phyloP scores from a whole-genome alignment of 2,113 vertebrate genomes.

The Centropristis striata region DNA sequence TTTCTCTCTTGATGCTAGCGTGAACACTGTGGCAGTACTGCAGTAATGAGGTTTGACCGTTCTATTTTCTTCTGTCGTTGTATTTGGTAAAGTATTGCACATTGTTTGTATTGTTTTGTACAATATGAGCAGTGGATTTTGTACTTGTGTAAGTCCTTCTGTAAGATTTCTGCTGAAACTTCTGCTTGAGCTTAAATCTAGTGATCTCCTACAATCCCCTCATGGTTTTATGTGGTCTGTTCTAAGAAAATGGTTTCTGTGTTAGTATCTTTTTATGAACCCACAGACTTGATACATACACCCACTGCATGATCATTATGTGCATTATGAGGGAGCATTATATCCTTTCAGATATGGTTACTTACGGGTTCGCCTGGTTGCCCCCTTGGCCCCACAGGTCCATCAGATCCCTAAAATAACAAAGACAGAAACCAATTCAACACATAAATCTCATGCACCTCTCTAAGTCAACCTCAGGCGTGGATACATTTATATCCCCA shows the following conservation, averaged over 20 bases:
- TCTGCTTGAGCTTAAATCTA: slow-evolving; percentile 4
- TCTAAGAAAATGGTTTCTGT: background rate
- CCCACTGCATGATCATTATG: background rate
- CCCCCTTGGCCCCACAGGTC: slow-evolving; percentile 89
- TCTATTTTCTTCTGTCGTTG: slow-evolving; percentile 5
- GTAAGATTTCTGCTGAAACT: slow-evolving; percentile 18
- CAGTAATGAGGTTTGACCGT: slow-evolving; percentile 19
- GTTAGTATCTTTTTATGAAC: background rate
- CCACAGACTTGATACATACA: slow-evolving; percentile 2
- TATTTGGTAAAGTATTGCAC: slow-evolving; percentile 3
- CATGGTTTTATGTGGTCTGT: background rate
- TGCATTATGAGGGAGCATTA: background rate
- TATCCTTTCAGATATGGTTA: slow-evolving; percentile 51
- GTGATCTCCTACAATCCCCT: slow-evolving; percentile 21
- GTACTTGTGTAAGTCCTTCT: slow-evolving; percentile 5
- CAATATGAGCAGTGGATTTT: slow-evolving; percentile 1
- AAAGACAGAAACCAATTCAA: slow-evolving; percentile 41
- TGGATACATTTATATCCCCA: slow-evolving; percentile 54
- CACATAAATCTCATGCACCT: slow-evolving; percentile 29
- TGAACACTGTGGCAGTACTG: slow-evolving; percentile 7
- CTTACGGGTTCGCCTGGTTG: slow-evolving; percentile 94
- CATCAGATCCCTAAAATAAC: slow-evolving; percentile 87
- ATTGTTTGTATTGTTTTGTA: background rate
- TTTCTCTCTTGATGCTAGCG: slow-evolving; percentile 29
- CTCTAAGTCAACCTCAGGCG: slow-evolving; percentile 23